phyloP scores from a whole-genome alignment of 1,140 invertebrate genomes.

The Zaprionus gabonicus region DNA sequence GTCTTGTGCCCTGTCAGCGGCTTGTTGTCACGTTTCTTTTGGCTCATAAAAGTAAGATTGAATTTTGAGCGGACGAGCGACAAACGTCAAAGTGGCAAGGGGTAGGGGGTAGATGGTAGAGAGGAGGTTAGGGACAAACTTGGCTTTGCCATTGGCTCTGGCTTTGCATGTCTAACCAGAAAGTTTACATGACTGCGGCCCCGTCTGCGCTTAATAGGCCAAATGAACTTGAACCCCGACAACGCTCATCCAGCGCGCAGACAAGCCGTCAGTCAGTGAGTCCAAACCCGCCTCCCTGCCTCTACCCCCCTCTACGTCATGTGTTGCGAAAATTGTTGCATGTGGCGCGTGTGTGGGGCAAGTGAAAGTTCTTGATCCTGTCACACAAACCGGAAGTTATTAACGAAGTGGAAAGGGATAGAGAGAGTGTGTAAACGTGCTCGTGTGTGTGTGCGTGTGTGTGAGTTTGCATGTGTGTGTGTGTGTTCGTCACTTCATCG shows the following conservation, averaged over 20 bases:
- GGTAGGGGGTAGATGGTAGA: background rate
- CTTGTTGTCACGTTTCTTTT: slow-evolving; percentile 79
- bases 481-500: slow-evolving; percentile 33
- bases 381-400: slow-evolving; percentile 68
- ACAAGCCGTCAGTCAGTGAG: slow-evolving; percentile 31
- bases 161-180: slow-evolving; percentile 57
- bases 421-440: background rate
- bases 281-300: too few species aligned
- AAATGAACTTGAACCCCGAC: slow-evolving; percentile 70
- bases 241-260: slow-evolving; percentile 8
- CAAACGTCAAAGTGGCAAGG: slow-evolving; percentile 31
- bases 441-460: slow-evolving; percentile 1
- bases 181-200: slow-evolving; percentile 48
- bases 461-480: slow-evolving; percentile 28
- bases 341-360: slow-evolving; percentile 43
- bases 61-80: slow-evolving; percentile 71
- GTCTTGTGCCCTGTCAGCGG: slow-evolving; percentile 53
- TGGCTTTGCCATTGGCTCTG: slow-evolving; percentile 26
- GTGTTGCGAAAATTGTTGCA: slow-evolving; percentile 58
- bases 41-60: slow-evolving; percentile 80
- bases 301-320: background rate
- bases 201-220: slow-evolving; percentile 70
- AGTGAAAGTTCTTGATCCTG: slow-evolving; percentile 56
- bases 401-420: slow-evolving; percentile 44
- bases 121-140: background rate